phyloP scores from a whole-genome alignment of 2,113 vertebrate genomes.

The Odontesthes bonariensis region DNA sequence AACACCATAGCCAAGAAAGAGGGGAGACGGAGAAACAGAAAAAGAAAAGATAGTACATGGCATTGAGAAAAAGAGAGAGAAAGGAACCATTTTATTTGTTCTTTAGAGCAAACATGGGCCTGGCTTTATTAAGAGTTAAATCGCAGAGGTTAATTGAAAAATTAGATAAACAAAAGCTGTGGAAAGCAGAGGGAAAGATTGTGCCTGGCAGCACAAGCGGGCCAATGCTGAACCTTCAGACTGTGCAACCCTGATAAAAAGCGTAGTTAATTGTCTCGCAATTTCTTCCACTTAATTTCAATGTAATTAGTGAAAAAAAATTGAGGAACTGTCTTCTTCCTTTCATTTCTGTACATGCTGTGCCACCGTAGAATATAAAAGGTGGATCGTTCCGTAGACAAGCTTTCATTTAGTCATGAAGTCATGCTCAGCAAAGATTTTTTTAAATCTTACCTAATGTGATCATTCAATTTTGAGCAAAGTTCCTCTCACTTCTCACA shows the following conservation, averaged over 20 bases:
- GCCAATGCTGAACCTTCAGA: conserved; percentile 82
- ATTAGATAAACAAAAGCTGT: conserved; percentile 90
- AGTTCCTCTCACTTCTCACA: conserved; percentile 21
- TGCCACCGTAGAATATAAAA: conserved; percentile 50
- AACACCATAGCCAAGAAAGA: conserved; percentile 66
- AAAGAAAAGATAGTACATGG: conserved; percentile 55
- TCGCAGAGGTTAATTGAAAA: conserved; percentile 97
- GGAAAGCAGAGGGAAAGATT: conserved; percentile 86
- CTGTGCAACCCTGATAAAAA: conserved; percentile 83
- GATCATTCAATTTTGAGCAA: conserved; percentile 51
- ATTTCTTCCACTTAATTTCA: conserved; percentile 93
- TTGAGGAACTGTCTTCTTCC: conserved; percentile 77
- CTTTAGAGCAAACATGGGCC: conserved; percentile 86
- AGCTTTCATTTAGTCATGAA: conserved; percentile 55
- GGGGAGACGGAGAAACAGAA: conserved; percentile 45
- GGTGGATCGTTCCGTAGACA: conserved; percentile 46
- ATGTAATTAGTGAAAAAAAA: conserved; percentile 84
- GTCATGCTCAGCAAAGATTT: conserved; percentile 48
- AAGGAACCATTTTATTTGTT: conserved; percentile 85
- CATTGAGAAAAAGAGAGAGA: not conserved
- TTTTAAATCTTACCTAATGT: conserved; percentile 30
- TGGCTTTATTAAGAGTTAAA: conserved; percentile 89
- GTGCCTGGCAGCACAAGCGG: conserved; percentile 83
- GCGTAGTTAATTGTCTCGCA: conserved; percentile 91
- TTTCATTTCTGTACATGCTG: conserved; percentile 82